Evolutionary conservation across 2,888 invertebrate genomes (phyloP).

Genomic region (Cataglyphis cursor): DNA sequence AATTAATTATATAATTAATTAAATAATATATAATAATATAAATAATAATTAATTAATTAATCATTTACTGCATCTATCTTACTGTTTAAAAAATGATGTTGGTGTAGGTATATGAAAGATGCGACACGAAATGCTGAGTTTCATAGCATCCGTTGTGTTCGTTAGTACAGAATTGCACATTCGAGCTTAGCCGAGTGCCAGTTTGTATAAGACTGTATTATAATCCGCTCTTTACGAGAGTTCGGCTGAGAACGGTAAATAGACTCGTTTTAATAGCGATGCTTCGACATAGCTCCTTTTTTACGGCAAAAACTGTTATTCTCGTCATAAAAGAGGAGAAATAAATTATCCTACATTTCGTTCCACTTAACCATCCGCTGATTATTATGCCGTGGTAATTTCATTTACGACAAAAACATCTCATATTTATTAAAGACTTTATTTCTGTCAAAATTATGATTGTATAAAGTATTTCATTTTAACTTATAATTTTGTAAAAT

Average conservation of each 20-base stretch:
- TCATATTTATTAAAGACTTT: background rate
- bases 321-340: background rate
- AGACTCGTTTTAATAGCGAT: conserved; percentile 17
- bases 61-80: background rate
- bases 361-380: background rate
- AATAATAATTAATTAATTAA: background rate
- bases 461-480: background rate
- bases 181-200: conserved; percentile 56
- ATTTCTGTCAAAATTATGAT: background rate
- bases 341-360: conserved; percentile 15
- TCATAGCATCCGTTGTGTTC: conserved; percentile 41
- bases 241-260: conserved; percentile 24
- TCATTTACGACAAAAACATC: background rate
- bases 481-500: background rate
- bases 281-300: conserved; percentile 25
- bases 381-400: background rate
- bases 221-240: conserved; percentile 12
- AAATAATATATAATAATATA: too few species aligned
- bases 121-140: conserved; percentile 19
- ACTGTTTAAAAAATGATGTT: background rate
- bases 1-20: too few species aligned
- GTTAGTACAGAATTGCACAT: conserved; percentile 25
- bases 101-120: background rate
- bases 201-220: conserved; percentile 46
- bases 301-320: conserved; percentile 13